phyloP scores from a whole-genome alignment of 2,888 invertebrate species.

The Callinectes sapidus region DNA sequence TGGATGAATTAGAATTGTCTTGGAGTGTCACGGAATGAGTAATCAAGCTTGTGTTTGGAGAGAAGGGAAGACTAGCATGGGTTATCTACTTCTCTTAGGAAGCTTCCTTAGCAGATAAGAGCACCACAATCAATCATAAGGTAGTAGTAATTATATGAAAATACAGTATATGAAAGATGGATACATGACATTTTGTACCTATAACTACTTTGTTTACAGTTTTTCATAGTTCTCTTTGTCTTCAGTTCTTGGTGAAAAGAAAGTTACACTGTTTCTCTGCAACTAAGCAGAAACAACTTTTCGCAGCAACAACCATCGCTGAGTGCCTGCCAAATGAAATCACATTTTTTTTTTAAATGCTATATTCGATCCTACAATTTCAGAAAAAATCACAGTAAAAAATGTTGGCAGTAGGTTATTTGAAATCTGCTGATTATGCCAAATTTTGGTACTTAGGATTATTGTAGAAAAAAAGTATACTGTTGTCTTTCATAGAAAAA shows the following conservation, averaged over 20 bases:
- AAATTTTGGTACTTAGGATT: neutral
- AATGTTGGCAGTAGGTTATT: neutral
- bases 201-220: neutral
- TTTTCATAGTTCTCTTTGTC: neutral
- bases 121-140: too few species aligned
- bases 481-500: neutral
- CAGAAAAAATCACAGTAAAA: neutral
- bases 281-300: neutral
- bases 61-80: neutral
- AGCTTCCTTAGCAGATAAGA: neutral
- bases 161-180: neutral
- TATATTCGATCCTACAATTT: neutral
- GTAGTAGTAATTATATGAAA: too few species aligned
- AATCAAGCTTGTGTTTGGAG: neutral
- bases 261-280: neutral
- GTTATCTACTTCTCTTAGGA: neutral
- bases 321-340: too few species aligned
- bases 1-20: neutral
- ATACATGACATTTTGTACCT: neutral
- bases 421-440: neutral
- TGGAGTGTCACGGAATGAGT: too few species aligned
- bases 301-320: neutral
- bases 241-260: neutral
- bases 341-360: neutral
- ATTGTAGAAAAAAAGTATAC: neutral